Conservation (phyloP, 2,888 invertebrate species). For the Pyralis farinalis region DNA sequence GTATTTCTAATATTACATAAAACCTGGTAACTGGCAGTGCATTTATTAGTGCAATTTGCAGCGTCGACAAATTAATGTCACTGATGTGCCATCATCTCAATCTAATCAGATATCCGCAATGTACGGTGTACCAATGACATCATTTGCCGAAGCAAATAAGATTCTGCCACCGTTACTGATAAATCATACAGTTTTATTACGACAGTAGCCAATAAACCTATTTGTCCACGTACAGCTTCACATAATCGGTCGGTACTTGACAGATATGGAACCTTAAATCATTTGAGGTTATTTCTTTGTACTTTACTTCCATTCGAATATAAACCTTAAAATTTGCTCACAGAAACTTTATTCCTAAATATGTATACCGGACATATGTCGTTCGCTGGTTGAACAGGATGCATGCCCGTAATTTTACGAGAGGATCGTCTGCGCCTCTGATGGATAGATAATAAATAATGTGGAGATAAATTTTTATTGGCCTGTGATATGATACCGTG, state of each 20-base stretch:
- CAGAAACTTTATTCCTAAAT: conserved; percentile 22
- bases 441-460: conserved; percentile 43
- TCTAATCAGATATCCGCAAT: conserved; percentile 26
- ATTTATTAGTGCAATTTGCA: conserved; percentile 12
- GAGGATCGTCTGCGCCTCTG: conserved; percentile 41
- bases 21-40: conserved; percentile 11
- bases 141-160: conserved; percentile 35
- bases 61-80: neutral
- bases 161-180: conserved; percentile 40
- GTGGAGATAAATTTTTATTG: conserved; percentile 32
- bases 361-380: conserved; percentile 22
- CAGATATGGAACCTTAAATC: conserved; percentile 69
- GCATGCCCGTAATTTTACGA: conserved; percentile 52
- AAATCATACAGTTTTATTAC: conserved; percentile 66
- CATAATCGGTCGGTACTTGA: conserved; percentile 62
- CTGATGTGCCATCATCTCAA: conserved; percentile 18
- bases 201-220: conserved; percentile 72
- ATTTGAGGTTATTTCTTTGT: conserved; percentile 57
- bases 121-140: conserved; percentile 34
- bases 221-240: conserved; percentile 67
- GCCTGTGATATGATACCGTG: conserved; percentile 18
- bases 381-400: conserved; percentile 38
- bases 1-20: neutral
- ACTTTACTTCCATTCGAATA: conserved; percentile 19
- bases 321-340: conserved; percentile 19